phyloP scores from a whole-genome alignment of 2,888 invertebrate genomes.

The Morpho deidamia region DNA sequence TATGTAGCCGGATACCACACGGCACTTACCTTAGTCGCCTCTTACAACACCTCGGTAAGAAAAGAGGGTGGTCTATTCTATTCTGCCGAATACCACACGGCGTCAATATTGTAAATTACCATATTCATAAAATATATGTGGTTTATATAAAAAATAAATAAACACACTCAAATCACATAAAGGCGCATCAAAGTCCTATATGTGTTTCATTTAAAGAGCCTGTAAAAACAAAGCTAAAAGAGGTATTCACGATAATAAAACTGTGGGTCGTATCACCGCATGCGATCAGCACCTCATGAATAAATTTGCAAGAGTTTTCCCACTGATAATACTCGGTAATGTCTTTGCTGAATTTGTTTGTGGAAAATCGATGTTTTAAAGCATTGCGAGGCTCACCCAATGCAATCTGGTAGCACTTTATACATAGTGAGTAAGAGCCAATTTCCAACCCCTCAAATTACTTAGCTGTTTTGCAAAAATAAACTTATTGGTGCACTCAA shows the following conservation, averaged over 20 bases:
- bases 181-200: conserved; percentile 5
- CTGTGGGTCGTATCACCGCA: conserved; percentile 34
- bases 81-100: no score
- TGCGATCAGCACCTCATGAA: conserved; percentile 44
- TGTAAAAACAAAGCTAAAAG: conserved; percentile 14
- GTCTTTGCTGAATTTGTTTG: conserved; percentile 17
- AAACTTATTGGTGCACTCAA: no score
- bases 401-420: no score
- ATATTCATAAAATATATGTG: not conserved
- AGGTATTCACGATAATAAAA: conserved; percentile 36
- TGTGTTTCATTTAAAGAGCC: conserved; percentile 8
- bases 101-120: no score
- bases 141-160: not conserved
- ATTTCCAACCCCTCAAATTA: no score
- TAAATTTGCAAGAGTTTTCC: conserved; percentile 39
- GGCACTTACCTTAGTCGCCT: no score
- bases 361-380: not conserved
- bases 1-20: no score
- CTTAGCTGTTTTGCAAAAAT: no score
- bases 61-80: no score
- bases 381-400: not conserved
- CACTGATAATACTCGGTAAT: conserved; percentile 26
- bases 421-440: no score
- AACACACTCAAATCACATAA: not conserved
- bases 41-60: no score